Conservation (phyloP, 2,113 vertebrate genomes). For the Ginglymostoma cirratum region DNA sequence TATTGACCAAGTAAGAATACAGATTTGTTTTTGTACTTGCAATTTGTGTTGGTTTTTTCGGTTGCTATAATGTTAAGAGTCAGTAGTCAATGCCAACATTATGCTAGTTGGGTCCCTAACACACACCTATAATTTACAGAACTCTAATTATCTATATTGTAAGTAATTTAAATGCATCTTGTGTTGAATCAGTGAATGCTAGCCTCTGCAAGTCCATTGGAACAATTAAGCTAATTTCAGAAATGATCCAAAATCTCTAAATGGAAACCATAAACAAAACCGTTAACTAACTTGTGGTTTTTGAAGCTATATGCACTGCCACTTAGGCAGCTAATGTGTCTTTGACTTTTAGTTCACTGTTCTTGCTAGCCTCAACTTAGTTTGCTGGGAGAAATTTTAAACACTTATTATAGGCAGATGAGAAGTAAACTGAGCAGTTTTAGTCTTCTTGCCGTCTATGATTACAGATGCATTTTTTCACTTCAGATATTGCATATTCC, state of each 20-base stretch:
- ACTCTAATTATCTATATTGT: not conserved
- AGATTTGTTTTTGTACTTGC: not conserved
- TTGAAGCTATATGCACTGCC: not conserved
- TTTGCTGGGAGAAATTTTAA: not conserved
- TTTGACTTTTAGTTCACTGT: not conserved
- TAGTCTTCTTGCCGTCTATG: no score
- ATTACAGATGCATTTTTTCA: no score
- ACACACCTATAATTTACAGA: not conserved
- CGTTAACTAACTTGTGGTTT: not conserved
- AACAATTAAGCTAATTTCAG: not conserved
- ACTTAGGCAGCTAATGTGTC: not conserved
- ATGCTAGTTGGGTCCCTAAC: not conserved
- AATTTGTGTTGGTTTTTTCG: not conserved
- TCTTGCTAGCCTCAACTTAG: not conserved
- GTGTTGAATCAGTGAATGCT: not conserved
- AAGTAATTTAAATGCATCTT: not conserved
- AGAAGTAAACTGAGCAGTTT: no score
- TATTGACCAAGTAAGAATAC: not conserved
- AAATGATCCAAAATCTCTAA: not conserved
- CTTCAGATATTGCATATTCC: no score
- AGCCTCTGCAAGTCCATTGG: not conserved
- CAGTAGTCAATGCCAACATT: not conserved
- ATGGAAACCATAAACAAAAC: not conserved
- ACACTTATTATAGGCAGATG: no score
- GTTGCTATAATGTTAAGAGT: not conserved